Evolutionary conservation across 1,140 invertebrate species (phyloP), one percentile per base, ranked within the genome.

Genomic region (Globodera rostochiensis): DNA sequence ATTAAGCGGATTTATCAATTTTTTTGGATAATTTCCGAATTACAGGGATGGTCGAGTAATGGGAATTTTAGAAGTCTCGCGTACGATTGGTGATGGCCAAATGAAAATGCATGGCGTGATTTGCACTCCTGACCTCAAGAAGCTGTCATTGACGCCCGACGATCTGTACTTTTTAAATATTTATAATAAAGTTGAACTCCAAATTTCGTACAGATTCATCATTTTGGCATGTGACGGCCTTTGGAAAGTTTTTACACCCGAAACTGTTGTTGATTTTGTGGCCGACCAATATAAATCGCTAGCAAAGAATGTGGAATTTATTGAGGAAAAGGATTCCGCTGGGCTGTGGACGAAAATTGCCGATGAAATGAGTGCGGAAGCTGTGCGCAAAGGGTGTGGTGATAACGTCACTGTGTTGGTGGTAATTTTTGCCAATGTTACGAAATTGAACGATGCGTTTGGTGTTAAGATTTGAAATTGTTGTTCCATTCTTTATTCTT

Each of bases 351-450:
- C 85, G 84, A 15, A 91, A 90, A 7, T 90, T 60, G 91, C 90
- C 73, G 88, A 83, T 67, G 85, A 83, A 79, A 81, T 92, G n/a
- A 90, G 89, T 25, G 91, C 89, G 81, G 91, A 91, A 82, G 91
- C 91, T 4, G 88, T 92, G 19, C 83, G 90, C 46, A 86, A 90
- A 77, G 87, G 91, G 4, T 92, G 91, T 87, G 91, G 91, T 3
- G 92, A 92, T 84, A 92, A 92, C 87, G 91, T 92, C 8, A 91
- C 91, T n/a, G 91, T 92, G 45, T 57, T 92, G 1, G 74, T 92
- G 45, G 83, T 91, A n/a, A 79, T 73, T 7, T 81, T 86, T 49
- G 71, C 50, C 45, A 21, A 57, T 45, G 19, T 46, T 19, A n/a
- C 57, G 57, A 66, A 76, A 76, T 45, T 76, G 9, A 60, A 45